Evolutionary conservation across 1,140 invertebrate species (phyloP).

Genomic region (Heliothis virescens): DNA sequence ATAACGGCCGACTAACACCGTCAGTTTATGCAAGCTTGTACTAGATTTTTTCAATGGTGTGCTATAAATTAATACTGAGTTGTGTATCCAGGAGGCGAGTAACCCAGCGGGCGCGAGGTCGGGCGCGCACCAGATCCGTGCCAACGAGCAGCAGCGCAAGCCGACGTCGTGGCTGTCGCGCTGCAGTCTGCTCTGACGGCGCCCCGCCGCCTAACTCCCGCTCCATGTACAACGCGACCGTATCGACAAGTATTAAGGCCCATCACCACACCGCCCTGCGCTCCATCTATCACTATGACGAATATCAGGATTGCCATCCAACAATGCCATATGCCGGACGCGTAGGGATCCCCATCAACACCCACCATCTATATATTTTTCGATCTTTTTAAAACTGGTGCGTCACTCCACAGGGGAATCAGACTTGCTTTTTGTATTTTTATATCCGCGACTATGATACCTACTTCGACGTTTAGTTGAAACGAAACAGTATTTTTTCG

Average conservation of each 20-base stretch:
- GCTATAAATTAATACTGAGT: neutral
- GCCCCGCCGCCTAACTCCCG: slow-evolving; percentile 46
- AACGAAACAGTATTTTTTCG: slow-evolving; percentile 64
- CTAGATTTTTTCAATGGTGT: too few species aligned
- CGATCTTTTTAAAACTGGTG: slow-evolving; percentile 79
- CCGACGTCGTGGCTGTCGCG: slow-evolving; percentile 91
- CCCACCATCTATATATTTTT: slow-evolving; percentile 82
- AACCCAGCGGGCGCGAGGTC: slow-evolving; percentile 90
- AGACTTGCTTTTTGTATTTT: slow-evolving; percentile 85
- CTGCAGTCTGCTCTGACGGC: slow-evolving; percentile 91
- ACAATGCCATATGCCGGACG: slow-evolving; percentile 10
- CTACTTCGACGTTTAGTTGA: slow-evolving; percentile 54
- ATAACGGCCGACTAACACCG: too few species aligned
- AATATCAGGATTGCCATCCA: slow-evolving; percentile 12
- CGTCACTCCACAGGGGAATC: slow-evolving; percentile 67
- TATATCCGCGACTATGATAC: slow-evolving; percentile 73
- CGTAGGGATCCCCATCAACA: slow-evolving; percentile 33
- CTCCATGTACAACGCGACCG: slow-evolving; percentile 31
- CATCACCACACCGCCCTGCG: neutral
- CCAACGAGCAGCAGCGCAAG: slow-evolving; percentile 90
- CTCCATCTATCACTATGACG: slow-evolving; percentile 8
- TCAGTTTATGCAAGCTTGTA: too few species aligned
- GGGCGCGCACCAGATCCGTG: slow-evolving; percentile 90
- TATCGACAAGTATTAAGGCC: slow-evolving; percentile 21
- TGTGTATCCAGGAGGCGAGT: slow-evolving; percentile 89